These are phyloP conservation scores for Agapornis roseicollis DNA, from an alignment of 2,113 vertebrate species.

Conservation along the genomic window DNA sequence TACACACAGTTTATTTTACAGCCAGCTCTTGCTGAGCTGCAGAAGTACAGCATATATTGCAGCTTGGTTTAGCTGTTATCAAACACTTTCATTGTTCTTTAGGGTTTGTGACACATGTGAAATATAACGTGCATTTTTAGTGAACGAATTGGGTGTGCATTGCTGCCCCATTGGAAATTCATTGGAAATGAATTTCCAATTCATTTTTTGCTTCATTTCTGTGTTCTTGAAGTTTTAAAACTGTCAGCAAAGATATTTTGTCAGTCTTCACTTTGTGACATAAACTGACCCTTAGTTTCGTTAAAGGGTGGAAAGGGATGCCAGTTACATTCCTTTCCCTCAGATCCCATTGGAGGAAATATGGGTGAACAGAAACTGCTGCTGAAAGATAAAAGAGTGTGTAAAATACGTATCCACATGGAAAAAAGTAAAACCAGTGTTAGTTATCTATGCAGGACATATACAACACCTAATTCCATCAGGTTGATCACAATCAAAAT, in stretches of 20 bases:
- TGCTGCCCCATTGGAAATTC: neutral
- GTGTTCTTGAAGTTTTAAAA: neutral
- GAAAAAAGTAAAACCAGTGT: neutral
- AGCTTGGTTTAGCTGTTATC: neutral
- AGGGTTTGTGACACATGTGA: neutral
- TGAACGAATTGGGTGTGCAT: neutral
- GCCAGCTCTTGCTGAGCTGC: neutral
- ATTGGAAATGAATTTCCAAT: too few species aligned
- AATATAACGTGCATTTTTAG: neutral
- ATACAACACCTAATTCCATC: constrained; percentile 60
- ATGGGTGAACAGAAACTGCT: neutral
- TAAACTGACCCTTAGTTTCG: neutral
- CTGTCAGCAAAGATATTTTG: neutral
- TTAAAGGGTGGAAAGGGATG: neutral
- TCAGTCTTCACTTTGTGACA: neutral
- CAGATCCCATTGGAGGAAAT: neutral
- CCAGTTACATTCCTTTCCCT: neutral
- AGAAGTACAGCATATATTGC: neutral
- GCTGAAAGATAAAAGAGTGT: neutral
- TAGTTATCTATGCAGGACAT: constrained; percentile 24
- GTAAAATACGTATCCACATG: neutral
- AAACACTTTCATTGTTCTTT: neutral
- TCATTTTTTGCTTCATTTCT: constrained; percentile 24
- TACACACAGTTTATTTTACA: neutral
- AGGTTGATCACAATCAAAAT: constrained; percentile 64